Base-by-base conservation (phyloP, 2,888 invertebrate genomes). In the Pachymerium ferrugineum region DNA sequence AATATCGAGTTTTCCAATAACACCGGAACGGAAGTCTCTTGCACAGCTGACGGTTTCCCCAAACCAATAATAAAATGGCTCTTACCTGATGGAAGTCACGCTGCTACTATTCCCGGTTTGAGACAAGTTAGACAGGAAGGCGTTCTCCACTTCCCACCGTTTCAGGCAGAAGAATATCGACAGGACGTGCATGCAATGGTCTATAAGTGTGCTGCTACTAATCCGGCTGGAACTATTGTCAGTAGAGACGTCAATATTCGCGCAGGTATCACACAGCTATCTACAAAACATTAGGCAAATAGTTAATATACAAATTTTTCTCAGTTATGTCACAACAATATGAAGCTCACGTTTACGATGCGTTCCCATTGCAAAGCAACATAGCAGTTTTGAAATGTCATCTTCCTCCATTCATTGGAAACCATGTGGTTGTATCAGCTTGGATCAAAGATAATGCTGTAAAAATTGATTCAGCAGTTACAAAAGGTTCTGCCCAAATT, bases 351-450 rank as follows among this genome's bases (percentile, higher is more conserved):
- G 71, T 71, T 16, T 74, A 74, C 71, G 74, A 74, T 30, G 71
- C 35, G 8, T 74, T 47, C 25, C 70, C 71, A n/a, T n/a, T 74
- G 19, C 30, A 38, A 38, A 70, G 74, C 5, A 74, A 74, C 19
- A 74, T 42, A 12, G 74, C 74, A 29, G 71, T 71, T 16, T 30
- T 74, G 14, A 70, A 54, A 54, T 74, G 74, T 31, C 74, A 74
- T 30, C 42, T 74, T n/a, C 74, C 74, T n/a, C 25, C 16, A 14
- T 71, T 74, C 38, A 62, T 74, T 54, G 31, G 54, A 14, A 33
- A 29, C 19, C 68, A 74, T 12, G 71, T 74, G 1, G 22, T 35
- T 1, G 70, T 74, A 12, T 35, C 30, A 12, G 35, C 74, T 19
- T 74, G 68, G 69, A 47, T 74, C 10, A 74, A 74, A 33, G 74